Base-by-base conservation (phyloP, 2,797 vertebrate species). In the Melanotaenia boesemani region DNA sequence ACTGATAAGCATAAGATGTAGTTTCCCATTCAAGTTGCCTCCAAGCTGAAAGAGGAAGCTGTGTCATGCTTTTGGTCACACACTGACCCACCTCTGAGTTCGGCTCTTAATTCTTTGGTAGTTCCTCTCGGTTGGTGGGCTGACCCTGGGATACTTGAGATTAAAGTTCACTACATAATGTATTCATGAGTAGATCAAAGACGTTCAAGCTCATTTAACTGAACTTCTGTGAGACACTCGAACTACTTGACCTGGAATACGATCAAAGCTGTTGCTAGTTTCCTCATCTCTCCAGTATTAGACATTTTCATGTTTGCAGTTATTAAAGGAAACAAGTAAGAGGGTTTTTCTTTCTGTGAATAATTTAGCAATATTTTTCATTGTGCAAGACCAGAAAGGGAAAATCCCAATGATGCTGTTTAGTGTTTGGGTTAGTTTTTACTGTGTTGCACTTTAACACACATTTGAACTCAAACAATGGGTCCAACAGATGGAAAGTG, bases 311-410 rank as follows among this genome's bases (percentile, higher is more conserved):
- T 80, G 68, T 85, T 58, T 78, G 86, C 76, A 87, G 78, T 85
- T 78, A 77, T 75, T 73, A 81, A 81, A 81, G 75, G 58, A 60
- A 74, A 89, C 56, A 66, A 63, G 65, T 7, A 69, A 26, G 61
- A 67, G 52, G 41, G 34, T 10, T 69, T 80, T 59, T 63, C 73
- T 76, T 32, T 71, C 36, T 60, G 46, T 89, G n/a, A 89, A 92
- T 91, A 82, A 89, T 90, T 89, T 56, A 92, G 63, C 52, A 69
- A 59, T 76, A 84, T 92, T 84, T 92, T 93, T 93, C 52, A 92
- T 74, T 44, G 50, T 18, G 66, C 7, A 32, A 72, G 55, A 67
- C 63, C 76, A 86, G 70, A 73, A 57, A 76, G 70, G 74, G 54
- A 74, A 71, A 81, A 71, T 65, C 62, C 65, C 84, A 75, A 86